A percentile compares a stretch with the other conserved stretches of the same genome.
Conservation (phyloP, 2,797 vertebrate species). For the Pseudochirops corinnae region DNA sequence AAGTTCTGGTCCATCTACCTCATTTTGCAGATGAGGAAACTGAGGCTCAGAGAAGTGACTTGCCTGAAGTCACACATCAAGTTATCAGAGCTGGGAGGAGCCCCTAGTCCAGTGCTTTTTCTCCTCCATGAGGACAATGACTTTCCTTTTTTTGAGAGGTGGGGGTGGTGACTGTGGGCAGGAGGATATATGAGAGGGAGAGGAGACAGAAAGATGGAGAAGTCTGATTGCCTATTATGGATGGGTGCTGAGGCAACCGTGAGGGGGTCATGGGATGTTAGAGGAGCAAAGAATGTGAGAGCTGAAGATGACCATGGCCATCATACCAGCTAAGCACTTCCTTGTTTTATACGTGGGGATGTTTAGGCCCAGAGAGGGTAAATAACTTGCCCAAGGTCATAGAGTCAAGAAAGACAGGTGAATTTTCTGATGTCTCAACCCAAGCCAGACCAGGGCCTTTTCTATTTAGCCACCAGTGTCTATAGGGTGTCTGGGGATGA, state of each 20-base stretch:
- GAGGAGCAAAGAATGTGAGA: not conserved
- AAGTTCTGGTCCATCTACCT: not conserved
- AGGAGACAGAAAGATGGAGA: slow-evolving; percentile 16
- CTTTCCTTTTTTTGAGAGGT: not conserved
- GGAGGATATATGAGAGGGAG: not conserved
- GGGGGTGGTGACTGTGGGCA: not conserved
- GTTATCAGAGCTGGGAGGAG: not conserved
- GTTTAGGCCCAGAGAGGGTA: not conserved
- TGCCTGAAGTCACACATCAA: not conserved
- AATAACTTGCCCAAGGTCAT: not conserved
- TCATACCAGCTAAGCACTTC: not conserved
- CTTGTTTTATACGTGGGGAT: not conserved
- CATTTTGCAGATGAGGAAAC: slow-evolving; percentile 11
- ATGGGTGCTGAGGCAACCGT: not conserved
- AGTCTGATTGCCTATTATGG: slow-evolving; percentile 51
- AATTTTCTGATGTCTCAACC: not conserved
- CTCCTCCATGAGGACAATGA: not conserved
- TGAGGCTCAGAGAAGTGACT: slow-evolving; percentile 10
- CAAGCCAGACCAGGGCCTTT: not conserved
- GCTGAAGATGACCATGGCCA: not conserved
- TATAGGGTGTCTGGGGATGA: not conserved
- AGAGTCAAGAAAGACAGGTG: not conserved
- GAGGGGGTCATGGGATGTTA: not conserved
- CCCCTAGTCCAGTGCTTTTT: not conserved
- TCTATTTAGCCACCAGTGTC: not conserved